These are phyloP conservation scores for Lepidocolaptes lacrymiger DNA, from an alignment of 2,797 vertebrate species.

Conservation along the genomic window DNA sequence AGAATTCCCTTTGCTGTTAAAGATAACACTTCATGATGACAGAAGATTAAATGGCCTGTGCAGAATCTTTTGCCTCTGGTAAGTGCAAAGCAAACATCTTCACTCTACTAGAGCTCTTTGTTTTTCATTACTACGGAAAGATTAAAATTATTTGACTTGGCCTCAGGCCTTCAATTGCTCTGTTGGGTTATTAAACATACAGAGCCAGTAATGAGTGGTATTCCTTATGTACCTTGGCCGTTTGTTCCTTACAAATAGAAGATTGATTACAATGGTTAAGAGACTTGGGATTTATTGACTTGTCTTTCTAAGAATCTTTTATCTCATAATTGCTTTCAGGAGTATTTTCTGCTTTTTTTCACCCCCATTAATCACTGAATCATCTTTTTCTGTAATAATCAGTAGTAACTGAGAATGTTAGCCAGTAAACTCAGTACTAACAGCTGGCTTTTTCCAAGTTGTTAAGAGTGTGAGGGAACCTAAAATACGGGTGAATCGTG, in stretches of 20 bases:
- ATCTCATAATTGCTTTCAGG: not conserved
- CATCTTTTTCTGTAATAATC: not conserved
- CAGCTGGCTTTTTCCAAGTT: not conserved
- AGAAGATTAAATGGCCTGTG: not conserved
- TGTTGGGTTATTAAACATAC: conserved; percentile 28
- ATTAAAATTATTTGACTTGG: conserved; percentile 5
- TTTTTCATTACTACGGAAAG: conserved; percentile 39
- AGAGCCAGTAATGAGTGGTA: not conserved
- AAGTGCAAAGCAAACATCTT: conserved; percentile 43
- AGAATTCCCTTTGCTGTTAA: not conserved
- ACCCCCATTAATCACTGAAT: not conserved
- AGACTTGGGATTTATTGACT: conserved; percentile 13
- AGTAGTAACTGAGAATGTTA: not conserved
- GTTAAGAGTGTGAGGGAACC: not conserved
- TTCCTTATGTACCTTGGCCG: not conserved
- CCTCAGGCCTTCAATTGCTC: conserved; percentile 3
- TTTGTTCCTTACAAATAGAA: conserved; percentile 35
- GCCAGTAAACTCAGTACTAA: not conserved
- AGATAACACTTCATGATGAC: not conserved
- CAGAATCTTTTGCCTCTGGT: conserved; percentile 22
- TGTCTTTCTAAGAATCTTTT: conserved; percentile 10
- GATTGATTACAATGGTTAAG: not conserved
- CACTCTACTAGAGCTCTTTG: not conserved
- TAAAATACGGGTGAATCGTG: not conserved
- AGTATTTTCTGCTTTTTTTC: not conserved